These are phyloP conservation scores for Oryzias javanicus DNA, from an alignment of 2,113 vertebrate species.

Conservation along the genomic window DNA sequence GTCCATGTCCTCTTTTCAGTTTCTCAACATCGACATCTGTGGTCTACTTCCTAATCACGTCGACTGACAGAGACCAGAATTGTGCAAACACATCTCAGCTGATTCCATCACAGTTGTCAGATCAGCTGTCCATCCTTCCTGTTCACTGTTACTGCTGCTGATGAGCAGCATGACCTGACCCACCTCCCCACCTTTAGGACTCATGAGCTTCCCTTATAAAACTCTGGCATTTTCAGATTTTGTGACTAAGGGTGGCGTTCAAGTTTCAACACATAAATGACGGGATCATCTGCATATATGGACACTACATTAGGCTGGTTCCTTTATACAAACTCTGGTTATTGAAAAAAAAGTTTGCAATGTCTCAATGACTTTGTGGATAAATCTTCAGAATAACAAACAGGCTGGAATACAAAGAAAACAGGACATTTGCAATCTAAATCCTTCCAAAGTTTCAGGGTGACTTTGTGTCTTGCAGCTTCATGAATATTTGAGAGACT, in stretches of 20 bases:
- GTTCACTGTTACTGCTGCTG: neutral
- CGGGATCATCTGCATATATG: no score
- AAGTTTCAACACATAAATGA: no score
- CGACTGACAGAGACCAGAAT: conserved; percentile 86
- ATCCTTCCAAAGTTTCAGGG: conserved; percentile 5
- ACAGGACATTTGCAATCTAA: no score
- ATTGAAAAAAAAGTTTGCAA: no score
- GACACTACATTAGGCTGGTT: no score
- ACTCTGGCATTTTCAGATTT: no score
- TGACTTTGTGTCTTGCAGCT: conserved; percentile 4
- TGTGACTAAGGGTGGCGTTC: no score
- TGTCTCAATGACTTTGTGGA: no score
- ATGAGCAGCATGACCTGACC: neutral
- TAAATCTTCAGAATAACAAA: neutral
- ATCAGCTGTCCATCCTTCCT: conserved; percentile 6
- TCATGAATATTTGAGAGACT: conserved; percentile 37
- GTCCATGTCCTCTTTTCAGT: conserved; percentile 75
- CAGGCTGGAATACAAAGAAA: neutral
- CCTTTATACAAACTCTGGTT: no score
- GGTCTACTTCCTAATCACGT: conserved; percentile 82
- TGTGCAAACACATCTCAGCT: conserved; percentile 70
- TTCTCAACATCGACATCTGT: conserved; percentile 74
- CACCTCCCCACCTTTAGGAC: neutral
- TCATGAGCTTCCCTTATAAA: no score
- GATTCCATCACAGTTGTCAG: conserved; percentile 20